These are phyloP conservation scores for Dreissena polymorpha DNA, from an alignment of 1,140 invertebrate species.

Conservation along the genomic window DNA sequence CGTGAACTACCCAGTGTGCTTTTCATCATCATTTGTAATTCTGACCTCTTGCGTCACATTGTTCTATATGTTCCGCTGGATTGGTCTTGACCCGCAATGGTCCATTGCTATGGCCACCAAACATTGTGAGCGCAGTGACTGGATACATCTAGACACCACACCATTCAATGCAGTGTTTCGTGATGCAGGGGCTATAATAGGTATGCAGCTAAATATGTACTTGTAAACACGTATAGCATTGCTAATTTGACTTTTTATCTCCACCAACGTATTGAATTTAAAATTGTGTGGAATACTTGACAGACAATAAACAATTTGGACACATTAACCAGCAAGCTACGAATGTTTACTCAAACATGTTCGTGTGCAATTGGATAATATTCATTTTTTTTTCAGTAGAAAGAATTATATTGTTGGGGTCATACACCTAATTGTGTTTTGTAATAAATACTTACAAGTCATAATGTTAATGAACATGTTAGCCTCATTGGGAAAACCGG, in stretches of 20 bases:
- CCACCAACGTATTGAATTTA: background rate
- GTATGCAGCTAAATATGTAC: background rate
- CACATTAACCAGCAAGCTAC: background rate
- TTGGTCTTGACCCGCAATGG: constrained; percentile 49
- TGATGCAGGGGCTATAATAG: constrained; percentile 50
- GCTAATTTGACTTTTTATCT: background rate
- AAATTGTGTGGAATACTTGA: background rate
- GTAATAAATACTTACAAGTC: too few relatives aligned
- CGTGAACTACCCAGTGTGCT: background rate
- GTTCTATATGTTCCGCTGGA: constrained; percentile 27
- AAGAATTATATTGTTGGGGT: too few relatives aligned
- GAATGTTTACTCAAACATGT: background rate
- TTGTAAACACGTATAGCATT: background rate
- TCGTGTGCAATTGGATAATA: background rate
- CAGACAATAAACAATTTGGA: background rate
- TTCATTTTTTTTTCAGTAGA: background rate
- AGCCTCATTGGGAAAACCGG: too few relatives aligned
- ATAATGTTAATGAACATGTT: too few relatives aligned
- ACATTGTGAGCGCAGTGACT: constrained; percentile 27
- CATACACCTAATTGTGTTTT: too few relatives aligned
- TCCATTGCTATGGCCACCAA: constrained; percentile 48
- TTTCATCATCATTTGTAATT: constrained; percentile 18
- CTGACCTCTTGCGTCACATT: constrained; percentile 20
- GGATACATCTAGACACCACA: constrained; percentile 53
- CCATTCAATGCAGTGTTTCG: constrained; percentile 48